phyloP scores from a whole-genome alignment of 1,140 invertebrate species.

The Galendromus occidentalis region DNA sequence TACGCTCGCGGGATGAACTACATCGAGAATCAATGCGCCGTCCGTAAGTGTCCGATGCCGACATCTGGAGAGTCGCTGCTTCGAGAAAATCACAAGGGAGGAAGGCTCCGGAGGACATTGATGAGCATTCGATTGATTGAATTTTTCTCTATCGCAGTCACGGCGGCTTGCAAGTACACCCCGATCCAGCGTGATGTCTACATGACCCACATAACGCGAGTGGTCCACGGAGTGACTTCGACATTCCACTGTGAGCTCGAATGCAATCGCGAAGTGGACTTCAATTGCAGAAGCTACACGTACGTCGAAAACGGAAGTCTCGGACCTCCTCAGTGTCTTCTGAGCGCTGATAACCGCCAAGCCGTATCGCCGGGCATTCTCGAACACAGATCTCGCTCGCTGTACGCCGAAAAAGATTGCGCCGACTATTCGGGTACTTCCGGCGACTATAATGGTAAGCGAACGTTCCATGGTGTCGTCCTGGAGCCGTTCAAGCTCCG shows the following conservation, averaged over 20 bases:
- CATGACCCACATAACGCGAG: constrained; percentile 30
- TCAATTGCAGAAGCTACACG: constrained; percentile 33
- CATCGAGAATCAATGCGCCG: constrained; percentile 34
- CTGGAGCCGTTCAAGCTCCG: too few relatives aligned
- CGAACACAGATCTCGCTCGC: constrained; percentile 25
- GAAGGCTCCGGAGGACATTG: too few relatives aligned
- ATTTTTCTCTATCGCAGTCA: constrained; percentile 21
- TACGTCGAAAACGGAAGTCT: constrained; percentile 23
- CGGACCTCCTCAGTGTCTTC: constrained; percentile 24
- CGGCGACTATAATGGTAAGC: background rate
- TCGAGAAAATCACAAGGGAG: too few relatives aligned
- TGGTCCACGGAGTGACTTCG: constrained; percentile 22
- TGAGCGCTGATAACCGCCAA: constrained; percentile 27
- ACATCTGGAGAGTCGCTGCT: background rate
- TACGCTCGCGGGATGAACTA: constrained; percentile 28
- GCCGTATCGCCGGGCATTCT: constrained; percentile 28
- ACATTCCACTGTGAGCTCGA: constrained; percentile 29
- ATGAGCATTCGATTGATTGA: too few relatives aligned
- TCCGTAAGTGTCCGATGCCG: constrained; percentile 24
- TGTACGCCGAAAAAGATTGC: constrained; percentile 30
- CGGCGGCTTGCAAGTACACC: constrained; percentile 26
- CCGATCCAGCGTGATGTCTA: constrained; percentile 25
- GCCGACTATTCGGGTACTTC: background rate
- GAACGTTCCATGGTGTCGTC: too few relatives aligned
- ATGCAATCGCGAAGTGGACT: constrained; percentile 31